Base-by-base conservation (phyloP, 2,113 vertebrate species). In the Penelope pileata region DNA sequence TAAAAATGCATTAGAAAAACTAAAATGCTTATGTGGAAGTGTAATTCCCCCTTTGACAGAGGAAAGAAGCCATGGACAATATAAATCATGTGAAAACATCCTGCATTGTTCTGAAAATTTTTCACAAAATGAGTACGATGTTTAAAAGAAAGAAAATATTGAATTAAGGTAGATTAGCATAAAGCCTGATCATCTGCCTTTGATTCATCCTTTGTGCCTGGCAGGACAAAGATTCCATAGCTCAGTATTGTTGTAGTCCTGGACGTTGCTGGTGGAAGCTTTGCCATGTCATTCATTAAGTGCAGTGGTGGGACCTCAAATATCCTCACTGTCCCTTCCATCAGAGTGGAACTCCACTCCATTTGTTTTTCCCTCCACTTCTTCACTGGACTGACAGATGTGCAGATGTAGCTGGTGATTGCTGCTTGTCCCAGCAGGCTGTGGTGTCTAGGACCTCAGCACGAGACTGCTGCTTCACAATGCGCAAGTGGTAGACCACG, bases 361-460 rank as follows among this genome's bases (percentile, higher is more conserved):
- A 9, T 30, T 9, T 1, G 0, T 48, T 86, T 72, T 43, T 11
- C 17, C 34, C 40, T 60, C 40, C 0, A 2, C 15, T 72, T 45
- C 40, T 77, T 30, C 64, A 15, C 30, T 4, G 13, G 30, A 16
- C 45, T 73, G 40, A 56, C 42, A 56, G 40, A 56, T 6, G 0
- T 3, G 23, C 2, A 0, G n/a, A 17, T 0, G 0, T 3, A 34
- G 0, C 10, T 3, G 2, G 16, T 1, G 1, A 53, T 38, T 6
- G 2, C 0, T 1, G 14, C 50, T 81, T 16, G 76, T 70, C 50
- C 38, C 63, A 59, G 69, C 0, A 1, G 63, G 26, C 23, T 0
- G 1, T 43, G 24, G n/a, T 45, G 36, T 63, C 72, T n/a, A 34
- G 73, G 83, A 69, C 24, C n/a, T 45, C 60, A 32, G n/a, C 0